Conservation (phyloP, 2,888 invertebrate genomes). For the Drosophila atripex region DNA sequence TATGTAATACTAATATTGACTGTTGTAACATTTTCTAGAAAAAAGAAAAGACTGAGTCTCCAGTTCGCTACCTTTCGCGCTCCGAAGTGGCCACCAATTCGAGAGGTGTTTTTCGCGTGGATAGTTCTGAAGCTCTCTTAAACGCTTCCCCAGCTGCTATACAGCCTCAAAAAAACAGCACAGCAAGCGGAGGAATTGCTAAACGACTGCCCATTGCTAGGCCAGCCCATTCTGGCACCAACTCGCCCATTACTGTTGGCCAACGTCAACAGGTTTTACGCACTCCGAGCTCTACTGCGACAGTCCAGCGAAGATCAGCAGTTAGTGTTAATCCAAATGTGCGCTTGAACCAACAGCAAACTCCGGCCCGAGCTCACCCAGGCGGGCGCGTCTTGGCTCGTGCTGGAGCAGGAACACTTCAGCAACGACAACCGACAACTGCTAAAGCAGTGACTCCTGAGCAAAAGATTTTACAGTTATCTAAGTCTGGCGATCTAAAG, state of each 20-base stretch:
- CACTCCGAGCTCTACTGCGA: constrained; percentile 38
- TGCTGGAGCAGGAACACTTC: constrained; percentile 53
- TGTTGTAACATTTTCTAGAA: constrained; percentile 60
- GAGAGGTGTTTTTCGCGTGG: constrained; percentile 82
- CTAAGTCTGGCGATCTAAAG: constrained; percentile 85
- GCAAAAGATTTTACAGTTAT: constrained; percentile 84
- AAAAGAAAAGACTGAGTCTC: constrained; percentile 80
- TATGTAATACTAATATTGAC: background rate
- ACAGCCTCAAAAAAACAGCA: constrained; percentile 13
- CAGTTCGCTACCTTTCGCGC: constrained; percentile 82
- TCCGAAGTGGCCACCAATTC: constrained; percentile 77
- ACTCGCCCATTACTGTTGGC: constrained; percentile 49
- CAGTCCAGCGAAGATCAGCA: constrained; percentile 65
- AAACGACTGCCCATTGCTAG: constrained; percentile 51
- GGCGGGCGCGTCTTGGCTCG: constrained; percentile 34
- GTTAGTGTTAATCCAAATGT: constrained; percentile 23
- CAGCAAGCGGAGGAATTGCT: constrained; percentile 7
- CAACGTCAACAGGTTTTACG: constrained; percentile 64
- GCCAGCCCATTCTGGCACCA: constrained; percentile 28
- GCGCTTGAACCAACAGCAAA: constrained; percentile 15
- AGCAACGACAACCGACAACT: constrained; percentile 29
- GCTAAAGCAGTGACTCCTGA: constrained; percentile 81
- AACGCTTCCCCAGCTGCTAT: constrained; percentile 23
- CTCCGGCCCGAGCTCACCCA: constrained; percentile 14
- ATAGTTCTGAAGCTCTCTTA: constrained; percentile 39